Base-by-base conservation (phyloP, 2,888 invertebrate species). In the Campaea margaritaria region DNA sequence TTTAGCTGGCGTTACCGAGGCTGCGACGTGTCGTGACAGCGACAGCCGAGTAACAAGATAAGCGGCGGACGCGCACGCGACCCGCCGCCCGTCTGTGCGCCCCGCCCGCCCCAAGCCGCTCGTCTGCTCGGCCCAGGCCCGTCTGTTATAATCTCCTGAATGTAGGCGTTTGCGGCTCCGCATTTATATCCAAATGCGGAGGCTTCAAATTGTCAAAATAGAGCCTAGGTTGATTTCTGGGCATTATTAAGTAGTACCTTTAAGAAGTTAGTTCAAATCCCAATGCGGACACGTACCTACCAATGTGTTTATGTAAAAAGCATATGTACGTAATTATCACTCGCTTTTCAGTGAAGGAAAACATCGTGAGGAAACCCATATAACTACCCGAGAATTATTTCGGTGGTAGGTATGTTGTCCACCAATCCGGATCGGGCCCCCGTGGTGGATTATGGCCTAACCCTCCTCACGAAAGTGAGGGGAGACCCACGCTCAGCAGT, bases 21-120 rank as follows among this genome's bases (percentile, higher is more conserved):
- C 55, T 49, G 77, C 73, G 78, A 80, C 78, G 70, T 71, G 73
- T 75, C 74, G 77, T 79, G 84, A 85, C 83, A 83, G 79, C 62
- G 82, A 81, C 81, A 79, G 76, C 66, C 75, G 70, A 73, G 81
- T 83, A 83, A 87, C 86, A 84, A 84, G 87, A 87, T 87, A 87
- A 87, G 85, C 82, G 70, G 72, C 62, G 69, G 68, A 69, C 75
- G 75, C 73, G 74, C 73, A 71, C 71, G 70, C 69, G 67, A 71
- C 68, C 39, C 39, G 44, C 42, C 41, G 51, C 45, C 67, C 62
- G 62, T 63, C 69, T 59, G 51, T 55, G 47, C 49, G 39, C 48
- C 16, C 49, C 44, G 45, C 42, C 47, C 16, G 14, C 27, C 16
- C 21, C 69, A 62, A 68, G 43, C 65, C 55, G 51, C 62, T 62